Evolutionary conservation across 2,888 invertebrate genomes (phyloP).

Genomic region (Drosophila buzzatii): DNA sequence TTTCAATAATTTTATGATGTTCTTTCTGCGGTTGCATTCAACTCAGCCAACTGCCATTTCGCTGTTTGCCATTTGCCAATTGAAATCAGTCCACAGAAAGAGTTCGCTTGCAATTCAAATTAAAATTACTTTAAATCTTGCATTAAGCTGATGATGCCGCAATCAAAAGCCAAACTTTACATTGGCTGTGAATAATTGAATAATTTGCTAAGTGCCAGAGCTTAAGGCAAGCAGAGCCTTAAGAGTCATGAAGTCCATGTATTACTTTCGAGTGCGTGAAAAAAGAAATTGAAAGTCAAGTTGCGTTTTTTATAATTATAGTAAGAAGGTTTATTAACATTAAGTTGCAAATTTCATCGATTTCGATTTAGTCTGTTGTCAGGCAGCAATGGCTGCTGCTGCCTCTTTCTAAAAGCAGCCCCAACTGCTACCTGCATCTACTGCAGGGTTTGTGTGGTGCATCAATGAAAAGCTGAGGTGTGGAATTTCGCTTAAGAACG

Average conservation of each 20-base stretch:
- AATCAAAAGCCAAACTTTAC: conserved; percentile 29
- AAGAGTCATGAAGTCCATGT: not conserved
- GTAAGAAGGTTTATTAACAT: too few relatives aligned
- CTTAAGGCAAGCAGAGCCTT: conserved; percentile 39
- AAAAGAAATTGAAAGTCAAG: too few relatives aligned
- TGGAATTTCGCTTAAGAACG: conserved; percentile 51
- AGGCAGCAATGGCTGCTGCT: not conserved
- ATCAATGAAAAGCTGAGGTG: conserved; percentile 55
- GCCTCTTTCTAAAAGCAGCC: conserved; percentile 58
- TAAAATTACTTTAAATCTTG: conserved; percentile 56
- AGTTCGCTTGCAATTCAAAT: conserved; percentile 33
- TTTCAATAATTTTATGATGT: conserved; percentile 69
- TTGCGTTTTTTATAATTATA: too few relatives aligned
- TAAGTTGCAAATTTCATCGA: too few relatives aligned
- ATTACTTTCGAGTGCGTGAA: conserved; percentile 4
- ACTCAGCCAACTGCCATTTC: conserved; percentile 8
- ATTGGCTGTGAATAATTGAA: conserved; percentile 64
- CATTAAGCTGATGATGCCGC: conserved; percentile 8
- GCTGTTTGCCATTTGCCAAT: conserved; percentile 11
- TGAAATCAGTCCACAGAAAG: conserved; percentile 3
- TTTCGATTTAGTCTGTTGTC: too few relatives aligned
- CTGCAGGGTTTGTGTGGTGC: conserved; percentile 36
- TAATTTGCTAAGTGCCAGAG: conserved; percentile 36
- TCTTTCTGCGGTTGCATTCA: conserved; percentile 50
- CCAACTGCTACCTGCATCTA: conserved; percentile 43